Evolutionary conservation across 2,888 invertebrate genomes (phyloP), one percentile per base, ranked within the genome.

Genomic region (Limnephilus rhombicus): DNA sequence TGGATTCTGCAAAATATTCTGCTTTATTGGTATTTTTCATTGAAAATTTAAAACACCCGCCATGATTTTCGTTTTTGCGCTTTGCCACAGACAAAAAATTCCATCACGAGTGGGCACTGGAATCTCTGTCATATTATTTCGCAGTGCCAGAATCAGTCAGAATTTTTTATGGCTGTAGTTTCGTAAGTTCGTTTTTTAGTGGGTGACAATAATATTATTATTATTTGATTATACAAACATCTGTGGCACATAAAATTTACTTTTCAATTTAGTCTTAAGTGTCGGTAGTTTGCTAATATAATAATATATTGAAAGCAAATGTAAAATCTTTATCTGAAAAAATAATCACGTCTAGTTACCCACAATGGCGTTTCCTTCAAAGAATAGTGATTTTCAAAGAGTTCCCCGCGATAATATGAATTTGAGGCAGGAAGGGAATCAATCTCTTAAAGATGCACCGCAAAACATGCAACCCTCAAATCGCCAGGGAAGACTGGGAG

Each of bases 401-500:
- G 68, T 89, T 4, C 90, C 82, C 12, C 83, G 91, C 12, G 80
- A 90, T 82, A 90, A 89, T n/a, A 92, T 91, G 87, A 91, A 92
- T 89, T 82, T 90, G 29, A 90, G 92, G 88, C 45, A 88, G 15
- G 92, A 92, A 83, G 92, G 91, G 13, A 91, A 91, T 49, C 88
- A 85, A 85, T 82, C 92, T 29, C 88, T 89, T 3, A 93, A 96
- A 91, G 94, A 94, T 92, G 96, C 95, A 85, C 96, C 96, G 37
- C 96, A 96, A 94, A 96, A 96, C 93, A 96, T 96, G 96, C 94
- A 96, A 92, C 96, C 96, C 0, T 95, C 96, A 18, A 96, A 96
- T 94, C 96, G 96, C 93, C 95, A 95, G 68, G 95, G 95, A 34
- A 94, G 96, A 90, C 94, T 94, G 24, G 80, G 37, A 5, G 95